These are phyloP conservation scores for Phorcus lineatus DNA, from an alignment of 2,888 invertebrate species.

Conservation along the genomic window DNA sequence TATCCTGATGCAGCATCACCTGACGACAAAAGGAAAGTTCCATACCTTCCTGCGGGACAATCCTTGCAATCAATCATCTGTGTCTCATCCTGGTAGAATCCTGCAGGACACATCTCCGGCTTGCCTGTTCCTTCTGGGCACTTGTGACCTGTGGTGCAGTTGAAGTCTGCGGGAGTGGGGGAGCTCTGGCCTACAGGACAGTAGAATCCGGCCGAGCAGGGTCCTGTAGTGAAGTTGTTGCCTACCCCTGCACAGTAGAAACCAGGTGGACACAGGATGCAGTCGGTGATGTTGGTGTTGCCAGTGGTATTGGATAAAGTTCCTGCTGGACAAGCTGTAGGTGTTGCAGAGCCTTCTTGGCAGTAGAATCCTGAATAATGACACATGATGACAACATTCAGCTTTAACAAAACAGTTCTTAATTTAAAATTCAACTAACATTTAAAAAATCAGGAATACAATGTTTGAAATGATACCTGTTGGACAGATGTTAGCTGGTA, in stretches of 20 bases:
- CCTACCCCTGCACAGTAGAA: slow-evolving; percentile 69
- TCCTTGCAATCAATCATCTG: slow-evolving; percentile 61
- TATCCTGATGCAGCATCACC: too few species aligned
- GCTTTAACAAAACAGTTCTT: too few species aligned
- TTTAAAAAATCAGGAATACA: too few species aligned
- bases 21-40: too few species aligned
- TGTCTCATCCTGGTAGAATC: slow-evolving; percentile 68
- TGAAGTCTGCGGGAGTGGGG: slow-evolving; percentile 79
- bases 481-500: slow-evolving; percentile 61
- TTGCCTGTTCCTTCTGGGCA: slow-evolving; percentile 63
- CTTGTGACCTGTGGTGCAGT: slow-evolving; percentile 72
- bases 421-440: too few species aligned
- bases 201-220: slow-evolving; percentile 77
- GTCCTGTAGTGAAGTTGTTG: slow-evolving; percentile 61
- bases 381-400: too few species aligned
- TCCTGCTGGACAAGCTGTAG: slow-evolving; percentile 69
- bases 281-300: slow-evolving; percentile 63
- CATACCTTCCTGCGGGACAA: slow-evolving; percentile 71
- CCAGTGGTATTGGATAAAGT: slow-evolving; percentile 64
- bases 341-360: slow-evolving; percentile 56
- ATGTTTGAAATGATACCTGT: slow-evolving; percentile 4
- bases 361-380: slow-evolving; percentile 62
- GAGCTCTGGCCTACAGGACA: slow-evolving; percentile 95
- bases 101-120: slow-evolving; percentile 64
- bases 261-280: slow-evolving; percentile 66